Evolutionary conservation across 2,113 vertebrate genomes (phyloP), one percentile per base, ranked within the genome.

Genomic region (Sinosuthora webbiana): DNA sequence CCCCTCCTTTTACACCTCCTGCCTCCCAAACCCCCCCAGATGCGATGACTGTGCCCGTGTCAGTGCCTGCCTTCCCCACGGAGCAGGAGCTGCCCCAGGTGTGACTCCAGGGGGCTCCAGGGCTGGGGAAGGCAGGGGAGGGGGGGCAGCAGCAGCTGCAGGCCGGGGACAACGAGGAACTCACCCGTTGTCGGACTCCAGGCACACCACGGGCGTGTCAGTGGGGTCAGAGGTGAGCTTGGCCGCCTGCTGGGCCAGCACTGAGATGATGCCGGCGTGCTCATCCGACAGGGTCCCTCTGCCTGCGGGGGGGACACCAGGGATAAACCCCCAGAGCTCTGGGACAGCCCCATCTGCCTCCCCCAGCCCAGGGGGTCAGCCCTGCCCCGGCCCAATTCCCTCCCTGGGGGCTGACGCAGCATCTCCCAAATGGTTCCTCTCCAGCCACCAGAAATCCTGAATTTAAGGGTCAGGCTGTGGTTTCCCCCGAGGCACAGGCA

Each of bases 151-250:
- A 6, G n/a, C 52, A 15, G 4, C 63, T 28, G 2, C 10, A 2
- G 65, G 55, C 7, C 7, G 77, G 52, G n/a, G n/a, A n/a, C n/a
- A n/a, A n/a, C n/a, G n/a, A n/a, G n/a, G 10, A 6, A 41, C 98
- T 98, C 96, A 99, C 99, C 99, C 99, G 1, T 96, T 98, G 83
- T 99, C 99, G 0, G 99, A 99, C 95, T 99, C 99, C 95, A 99
- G 97, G 88, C 99, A 99, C 77, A 99, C 99, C 35, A 99, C 99
- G 1, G 99, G 99, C 1, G 96, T 97, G 78, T 99, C 99, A 5
- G 99, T 99, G 3, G 98, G 98, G 96, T 99, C 99, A 15, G 98
- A 98, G 56, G 98, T 98, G 50, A 99, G 98, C 91, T 98, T 98
- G 73, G 98, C 98, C 37, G 99, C 99, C 93, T 99, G 99, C 95